Base-by-base conservation (phyloP, 2,113 vertebrate species). In the Cyprinodon variegatus region DNA sequence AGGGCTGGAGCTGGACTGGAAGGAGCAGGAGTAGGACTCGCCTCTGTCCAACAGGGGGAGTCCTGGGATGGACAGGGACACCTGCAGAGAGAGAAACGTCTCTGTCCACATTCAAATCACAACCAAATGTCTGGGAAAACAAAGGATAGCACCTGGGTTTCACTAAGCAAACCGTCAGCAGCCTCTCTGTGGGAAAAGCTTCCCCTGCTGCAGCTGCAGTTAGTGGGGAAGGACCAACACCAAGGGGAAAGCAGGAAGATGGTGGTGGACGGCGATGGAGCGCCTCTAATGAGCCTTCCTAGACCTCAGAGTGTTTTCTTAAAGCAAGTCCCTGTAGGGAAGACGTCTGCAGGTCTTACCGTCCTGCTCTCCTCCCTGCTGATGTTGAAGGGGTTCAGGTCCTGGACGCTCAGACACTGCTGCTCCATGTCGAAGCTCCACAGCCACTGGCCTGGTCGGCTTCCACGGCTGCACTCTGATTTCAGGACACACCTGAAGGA, bases 391-490 rank as follows among this genome's bases (percentile, higher is more conserved):
- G 98, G 98, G 86, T 84, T 95, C 71, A 98, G 69, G 1, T 93
- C 90, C 74, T 93, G 93, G 61, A 98, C 81, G 2, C 66, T 90
- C 43, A 97, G 91, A 88, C 98, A 99, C 77, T 95, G 93, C 72
- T 91, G 94, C 41, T 95, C 95, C 15, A 96, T 92, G 84, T 97
- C 96, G 74, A 98, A 98, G 90, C 97, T 98, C 97, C 97, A 98
- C n/a, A 98, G 89, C 98, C 98, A 99, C 70, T 95, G 96, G 59
- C 96, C 96, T 0, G 90, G 86, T 78, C 91, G 65, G 7, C 85
- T 88, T 61, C 95, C 95, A 60, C 96, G 90, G 0, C 88, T 68
- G 82, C 98, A 99, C 66, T 97, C 93, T 0, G 94, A 94, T 69
- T 87, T 95, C 84, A 95, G 92, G 77, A 93, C 94, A 88, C 98